Base-by-base conservation (phyloP, 2,113 vertebrate species). In the Ameiurus melas region DNA sequence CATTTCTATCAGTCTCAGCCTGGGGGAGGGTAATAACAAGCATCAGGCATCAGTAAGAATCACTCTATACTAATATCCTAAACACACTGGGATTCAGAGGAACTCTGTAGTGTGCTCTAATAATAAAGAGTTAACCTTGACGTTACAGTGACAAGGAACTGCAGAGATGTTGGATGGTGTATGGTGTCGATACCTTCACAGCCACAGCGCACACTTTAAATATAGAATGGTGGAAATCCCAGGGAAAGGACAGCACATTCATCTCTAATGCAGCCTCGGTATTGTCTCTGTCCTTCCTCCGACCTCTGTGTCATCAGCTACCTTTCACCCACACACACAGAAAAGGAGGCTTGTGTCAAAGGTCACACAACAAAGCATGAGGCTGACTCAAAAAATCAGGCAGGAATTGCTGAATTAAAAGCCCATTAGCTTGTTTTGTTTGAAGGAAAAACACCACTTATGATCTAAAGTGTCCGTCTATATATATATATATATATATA, bases 161-260 rank as follows among this genome's bases (percentile, higher is more conserved):
- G 36, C 20, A 8, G 62, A 86, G 55, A 33, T 33, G 68, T 81
- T 71, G 51, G 51, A 68, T 36, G 79, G 53, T 36, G 60, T 83
- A 60, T 27, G 73, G 70, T 33, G 43, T 86, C 84, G 70, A 58
- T 83, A 71, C 78, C 68, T 85, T 57, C 77, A 64, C 58, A 78
- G 64, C 81, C 84, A 70, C 27, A 68, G 36, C 80, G 62, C 51
- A 62, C 86, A 71, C 10, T 90, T 84, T 53, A 71, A 82, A 85
- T 92, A 91, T 90, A 91, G 85, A 89, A 58, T 62, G 25, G 87
- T 85, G 84, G 85, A 83, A 87, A 62, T 57, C 77, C 85, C 82
- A 86, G 39, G 86, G 25, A 71, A 77, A 39, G 84, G 25, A 71
- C 70, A 71, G 47, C 60, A 78, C 71, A 86, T 87, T 90, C 43